Base-by-base conservation (phyloP, 64 coral and sea anemone species). In the Actinia tenebrosa region DNA sequence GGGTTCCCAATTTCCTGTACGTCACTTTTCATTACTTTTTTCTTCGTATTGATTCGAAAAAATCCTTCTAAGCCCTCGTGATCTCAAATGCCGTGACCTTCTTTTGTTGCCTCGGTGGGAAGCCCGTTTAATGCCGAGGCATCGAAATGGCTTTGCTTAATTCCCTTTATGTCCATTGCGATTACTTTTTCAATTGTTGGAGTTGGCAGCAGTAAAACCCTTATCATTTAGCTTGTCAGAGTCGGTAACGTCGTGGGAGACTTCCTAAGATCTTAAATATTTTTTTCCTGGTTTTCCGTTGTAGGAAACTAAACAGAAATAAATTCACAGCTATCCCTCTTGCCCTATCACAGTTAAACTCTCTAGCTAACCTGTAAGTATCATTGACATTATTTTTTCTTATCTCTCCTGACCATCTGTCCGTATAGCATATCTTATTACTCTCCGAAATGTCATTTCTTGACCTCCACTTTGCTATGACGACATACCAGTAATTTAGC, bases 361-460 rank as follows among this genome's bases (percentile, higher is more conserved):
- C 86, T 19, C 86, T 92, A 52, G 54, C n/a, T 62, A 92, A 72
- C 66, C 53, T 92, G 90, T 92, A 92, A 92, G 90, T 92, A 83
- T 85, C 7, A 16, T 26, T 85, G 79, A 75, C 69, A 26, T 75
- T 50, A 53, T 43, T 81, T 14, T n/a, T 22, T 42, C 16, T 85
- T 85, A 85, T 85, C 83, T 85, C 15, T 15, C 50, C 16, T 85
- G 83, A 64, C 83, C 83, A 85, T 85, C 83, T 85, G 83, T 55
- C 7, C 20, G 17, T 81, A 23, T 20, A 61, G 10, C 4, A 55
- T 85, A 59, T 85, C 53, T 30, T 16, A 42, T 85, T 85, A 64
- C 83, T 9, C n/a, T 60, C 19, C 20, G 3, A 53, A 47, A 81
- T 81, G 44, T 19, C 22, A 46, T n/a, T 8, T 18, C 45, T 81